A percentile compares a stretch with the other conserved stretches of the same genome.
Conservation (phyloP, 2,113 vertebrate species). For the Salvator merianae region DNA sequence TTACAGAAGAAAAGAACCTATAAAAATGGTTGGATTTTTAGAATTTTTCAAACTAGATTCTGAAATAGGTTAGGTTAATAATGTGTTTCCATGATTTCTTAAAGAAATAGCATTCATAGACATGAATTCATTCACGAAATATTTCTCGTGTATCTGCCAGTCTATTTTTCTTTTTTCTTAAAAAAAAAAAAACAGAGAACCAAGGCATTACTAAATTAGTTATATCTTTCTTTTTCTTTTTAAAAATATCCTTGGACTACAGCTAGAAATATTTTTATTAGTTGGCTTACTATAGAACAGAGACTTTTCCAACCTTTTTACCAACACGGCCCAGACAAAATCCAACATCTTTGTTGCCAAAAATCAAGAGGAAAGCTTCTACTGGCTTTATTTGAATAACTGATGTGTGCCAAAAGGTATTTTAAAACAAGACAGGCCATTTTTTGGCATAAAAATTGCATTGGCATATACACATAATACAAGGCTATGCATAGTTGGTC, state of each 20-base stretch:
- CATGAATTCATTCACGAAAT: constrained; percentile 53
- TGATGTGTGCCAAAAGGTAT: constrained; percentile 67
- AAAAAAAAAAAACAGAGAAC: constrained; percentile 32
- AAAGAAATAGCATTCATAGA: constrained; percentile 37
- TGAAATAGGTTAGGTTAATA: constrained; percentile 12
- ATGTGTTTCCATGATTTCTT: neutral
- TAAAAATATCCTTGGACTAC: neutral
- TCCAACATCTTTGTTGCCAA: constrained; percentile 52
- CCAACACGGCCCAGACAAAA: constrained; percentile 65
- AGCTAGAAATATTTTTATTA: constrained; percentile 47
- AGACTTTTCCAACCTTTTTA: constrained; percentile 67
- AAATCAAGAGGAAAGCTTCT: constrained; percentile 62
- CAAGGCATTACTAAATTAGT: constrained; percentile 27
- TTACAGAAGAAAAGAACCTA: constrained; percentile 12
- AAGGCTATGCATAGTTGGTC: constrained; percentile 49
- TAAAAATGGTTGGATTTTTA: constrained; percentile 34
- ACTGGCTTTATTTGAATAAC: constrained; percentile 59
- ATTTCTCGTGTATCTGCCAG: constrained; percentile 57
- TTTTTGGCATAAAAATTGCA: constrained; percentile 50
- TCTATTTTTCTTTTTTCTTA: constrained; percentile 11
- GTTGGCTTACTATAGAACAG: constrained; percentile 40
- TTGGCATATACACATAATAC: constrained; percentile 59
- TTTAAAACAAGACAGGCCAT: constrained; percentile 52
- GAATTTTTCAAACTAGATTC: constrained; percentile 12
- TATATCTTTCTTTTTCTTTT: neutral